Percentiles rank a stretch among this genome's conserved stretches.
These are phyloP conservation scores for Tetragnatha montana DNA, from an alignment of 2,888 invertebrate genomes.

Conservation along the genomic window DNA sequence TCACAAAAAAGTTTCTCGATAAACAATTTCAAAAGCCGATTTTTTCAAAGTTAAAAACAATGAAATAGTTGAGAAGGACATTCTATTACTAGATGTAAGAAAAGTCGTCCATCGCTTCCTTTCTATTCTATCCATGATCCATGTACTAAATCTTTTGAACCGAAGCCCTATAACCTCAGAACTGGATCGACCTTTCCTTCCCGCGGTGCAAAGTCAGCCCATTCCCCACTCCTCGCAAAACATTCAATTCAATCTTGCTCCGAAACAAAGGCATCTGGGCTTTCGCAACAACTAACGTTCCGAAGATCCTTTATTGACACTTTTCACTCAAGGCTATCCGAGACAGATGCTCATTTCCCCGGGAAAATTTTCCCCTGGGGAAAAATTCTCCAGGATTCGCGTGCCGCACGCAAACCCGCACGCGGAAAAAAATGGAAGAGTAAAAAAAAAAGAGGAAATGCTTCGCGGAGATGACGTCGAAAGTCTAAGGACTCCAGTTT, in stretches of 20 bases:
- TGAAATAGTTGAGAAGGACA: too few species aligned
- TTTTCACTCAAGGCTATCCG: conserved; percentile 46
- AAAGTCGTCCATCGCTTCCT: too few species aligned
- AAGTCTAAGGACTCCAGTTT: conserved; percentile 18
- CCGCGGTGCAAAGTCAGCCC: background rate
- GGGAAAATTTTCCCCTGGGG: conserved; percentile 47
- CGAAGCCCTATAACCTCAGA: too few species aligned
- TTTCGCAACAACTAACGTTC: background rate
- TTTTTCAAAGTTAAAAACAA: too few species aligned
- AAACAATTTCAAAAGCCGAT: too few species aligned
- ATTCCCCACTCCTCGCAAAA: background rate
- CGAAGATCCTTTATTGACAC: conserved; percentile 53
- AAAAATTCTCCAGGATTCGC: conserved; percentile 21
- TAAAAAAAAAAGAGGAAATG: conserved; percentile 7
- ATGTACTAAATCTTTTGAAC: too few species aligned
- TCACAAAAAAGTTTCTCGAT: too few species aligned
- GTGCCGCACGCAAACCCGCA: conserved; percentile 37
- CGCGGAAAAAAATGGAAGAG: background rate
- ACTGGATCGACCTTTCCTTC: too few species aligned
- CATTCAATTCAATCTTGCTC: background rate
- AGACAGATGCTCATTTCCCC: conserved; percentile 50
- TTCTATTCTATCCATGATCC: too few species aligned
- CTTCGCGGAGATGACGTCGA: conserved; percentile 9
- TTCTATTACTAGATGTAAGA: too few species aligned
- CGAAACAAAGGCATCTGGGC: background rate